Base-by-base conservation (phyloP, 1,140 invertebrate genomes). In the Oryctes rhinoceros region DNA sequence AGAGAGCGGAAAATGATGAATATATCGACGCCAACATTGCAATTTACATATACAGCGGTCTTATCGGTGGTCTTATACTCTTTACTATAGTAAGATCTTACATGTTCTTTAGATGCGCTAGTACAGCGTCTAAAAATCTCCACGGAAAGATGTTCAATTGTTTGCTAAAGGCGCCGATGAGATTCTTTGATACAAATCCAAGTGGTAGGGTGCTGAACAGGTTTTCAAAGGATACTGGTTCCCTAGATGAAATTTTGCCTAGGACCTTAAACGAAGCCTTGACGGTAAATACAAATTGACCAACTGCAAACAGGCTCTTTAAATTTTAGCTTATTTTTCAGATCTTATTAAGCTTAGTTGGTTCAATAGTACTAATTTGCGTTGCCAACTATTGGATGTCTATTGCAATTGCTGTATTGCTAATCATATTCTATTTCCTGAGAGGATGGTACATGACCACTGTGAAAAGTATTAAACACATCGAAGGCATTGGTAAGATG, bases 121-220 rank as follows among this genome's bases (percentile, higher is more conserved):
- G 93, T 87, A 89, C 88, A 53, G 89, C 95, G 0, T 95, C 95
- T 0, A 90, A 91, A 76, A 92, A 90, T 48, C 88, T 97, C 9
- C 96, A 97, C 85, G 92, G 95, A 84, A 88, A 88, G 0, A 96
- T 97, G 94, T 97, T 86, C 78, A 62, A 78, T 82, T 83, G 35
- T 9, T 79, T 87, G 30, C 79, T 85, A 30, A 85, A 88, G 39
- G 89, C 91, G 2, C 90, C 91, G 15, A 94, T 96, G 91, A 86
- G 90, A 78, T 96, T 96, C 84, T 96, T 95, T 81, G 93, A 96
- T 81, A 90, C 89, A 0, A 96, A 93, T 86, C 92, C 93, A 6
- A 92, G 91, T 80, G 96, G 94, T 83, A 89, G 92, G 75, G 92
- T 94, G 67, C 86, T 95, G n/a, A 95, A 95, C 86, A 87, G 94